Evolutionary conservation across 1,140 invertebrate species (phyloP).

Genomic region (Panonychus citri): DNA sequence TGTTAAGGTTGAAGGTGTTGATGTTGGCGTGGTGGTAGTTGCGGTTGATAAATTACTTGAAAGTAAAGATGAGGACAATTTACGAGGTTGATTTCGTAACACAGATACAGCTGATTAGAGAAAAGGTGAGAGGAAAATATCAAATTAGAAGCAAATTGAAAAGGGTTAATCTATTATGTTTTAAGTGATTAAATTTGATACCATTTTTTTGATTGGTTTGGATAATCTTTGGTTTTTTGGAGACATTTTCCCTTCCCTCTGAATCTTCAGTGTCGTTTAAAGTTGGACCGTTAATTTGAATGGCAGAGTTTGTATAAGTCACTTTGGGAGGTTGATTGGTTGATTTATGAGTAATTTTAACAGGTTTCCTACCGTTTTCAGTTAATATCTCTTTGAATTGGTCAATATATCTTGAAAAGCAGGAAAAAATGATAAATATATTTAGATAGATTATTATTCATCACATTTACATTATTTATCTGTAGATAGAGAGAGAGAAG

Average conservation of each 20-base stretch:
- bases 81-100: too few relatives aligned
- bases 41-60: neutral
- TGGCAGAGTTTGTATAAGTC: conserved; percentile 31
- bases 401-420: conserved; percentile 62
- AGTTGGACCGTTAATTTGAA: neutral
- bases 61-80: neutral
- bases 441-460: too few relatives aligned
- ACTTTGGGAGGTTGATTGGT: conserved; percentile 49
- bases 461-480: too few relatives aligned
- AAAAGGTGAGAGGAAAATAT: too few relatives aligned
- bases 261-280: neutral
- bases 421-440: too few relatives aligned
- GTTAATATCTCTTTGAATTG: conserved; percentile 86
- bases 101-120: too few relatives aligned
- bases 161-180: too few relatives aligned
- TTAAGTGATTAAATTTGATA: too few relatives aligned
- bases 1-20: neutral
- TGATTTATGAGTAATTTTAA: conserved; percentile 55
- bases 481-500: too few relatives aligned
- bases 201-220: neutral
- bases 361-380: conserved; percentile 59
- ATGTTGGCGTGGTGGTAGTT: neutral
- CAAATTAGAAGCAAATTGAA: neutral
- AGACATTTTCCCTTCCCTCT: neutral
- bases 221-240: conserved; percentile 1